Evolutionary conservation across 2,888 invertebrate species (phyloP).

Genomic region (Adelognathus sp.): DNA sequence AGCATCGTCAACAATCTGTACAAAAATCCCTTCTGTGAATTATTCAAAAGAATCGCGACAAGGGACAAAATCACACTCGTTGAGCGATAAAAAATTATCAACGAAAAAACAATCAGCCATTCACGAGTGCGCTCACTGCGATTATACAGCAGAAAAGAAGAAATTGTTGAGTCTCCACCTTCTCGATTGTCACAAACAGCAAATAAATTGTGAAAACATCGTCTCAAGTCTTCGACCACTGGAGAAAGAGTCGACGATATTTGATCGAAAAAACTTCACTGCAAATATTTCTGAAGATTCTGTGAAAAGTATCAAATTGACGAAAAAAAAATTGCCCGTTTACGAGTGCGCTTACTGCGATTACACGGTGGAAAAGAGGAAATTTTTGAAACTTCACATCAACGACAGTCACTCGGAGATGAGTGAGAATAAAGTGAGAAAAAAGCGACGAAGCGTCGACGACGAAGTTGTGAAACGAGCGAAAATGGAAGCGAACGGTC

Average conservation of each 20-base stretch:
- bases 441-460: constrained; percentile 57
- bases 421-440: constrained; percentile 30
- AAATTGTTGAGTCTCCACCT: constrained; percentile 64
- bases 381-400: constrained; percentile 63
- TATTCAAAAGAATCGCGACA: constrained; percentile 8
- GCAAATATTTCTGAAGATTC: too few relatives aligned
- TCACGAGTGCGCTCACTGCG: constrained; percentile 68
- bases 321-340: not conserved
- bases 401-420: constrained; percentile 64
- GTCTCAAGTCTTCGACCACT: too few relatives aligned
- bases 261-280: too few relatives aligned
- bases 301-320: too few relatives aligned
- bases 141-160: constrained; percentile 63
- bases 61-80: constrained; percentile 8
- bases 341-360: constrained; percentile 69
- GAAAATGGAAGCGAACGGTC: constrained; percentile 81
- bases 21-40: not conserved
- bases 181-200: constrained; percentile 56
- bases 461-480: constrained; percentile 79
- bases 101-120: not conserved
- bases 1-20: not conserved
- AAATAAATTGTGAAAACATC: constrained; percentile 45
- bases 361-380: constrained; percentile 63
- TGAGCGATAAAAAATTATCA: not conserved
- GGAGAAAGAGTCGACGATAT: constrained; percentile 68